Evolutionary conservation across 2,797 vertebrate species (phyloP), one percentile per base, ranked within the genome.

Genomic region (Eulemur coronatus): DNA sequence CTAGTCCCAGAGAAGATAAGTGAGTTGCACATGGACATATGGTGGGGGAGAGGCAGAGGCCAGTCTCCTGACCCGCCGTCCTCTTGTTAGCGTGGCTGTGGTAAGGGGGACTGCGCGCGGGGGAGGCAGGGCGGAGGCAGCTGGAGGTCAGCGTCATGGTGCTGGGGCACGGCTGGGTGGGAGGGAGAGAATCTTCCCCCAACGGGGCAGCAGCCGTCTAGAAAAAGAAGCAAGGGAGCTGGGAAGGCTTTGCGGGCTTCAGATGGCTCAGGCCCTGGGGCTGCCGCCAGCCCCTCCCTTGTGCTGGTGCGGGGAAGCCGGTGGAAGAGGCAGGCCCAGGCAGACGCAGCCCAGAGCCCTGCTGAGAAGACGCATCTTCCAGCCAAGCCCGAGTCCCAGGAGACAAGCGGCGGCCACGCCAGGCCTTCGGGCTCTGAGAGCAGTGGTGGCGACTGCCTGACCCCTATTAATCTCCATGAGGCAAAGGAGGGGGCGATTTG

Each of bases 401-500:
- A 91, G 95, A 84, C 65, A 75, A 78, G 50, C 33, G 0, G 20
- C 12, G 0, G 57, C 41, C 90, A 84, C 26, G 33, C 61, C 7
- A 65, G 63, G 55, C 81, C 79, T 52, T 8, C 3, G 3, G 92
- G 72, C 89, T 91, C 50, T 78, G 94, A 75, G 38, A 63, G 55
- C 61, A 67, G 2, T 70, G 67, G 55, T 35, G 78, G 46, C 63
- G 48, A n/a, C 78, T 75, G 46, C n/a, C 1, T 81, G 93, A 82
- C 79, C 96, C 61, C 88, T 18, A 15, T 17, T 93, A 94, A 97
- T 67, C 80, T 93, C 55, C 17, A 61, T 18, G 87, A 75, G 17
- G 93, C 57, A 26, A 89, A 93, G 86, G 43, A 41, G 61, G 73
- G 72, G 87, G 1, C 70, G 79, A 84, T 97, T 81, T 96, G 6